Conservation (phyloP, 2,888 invertebrate genomes). For the Limnephilus rhombicus region DNA sequence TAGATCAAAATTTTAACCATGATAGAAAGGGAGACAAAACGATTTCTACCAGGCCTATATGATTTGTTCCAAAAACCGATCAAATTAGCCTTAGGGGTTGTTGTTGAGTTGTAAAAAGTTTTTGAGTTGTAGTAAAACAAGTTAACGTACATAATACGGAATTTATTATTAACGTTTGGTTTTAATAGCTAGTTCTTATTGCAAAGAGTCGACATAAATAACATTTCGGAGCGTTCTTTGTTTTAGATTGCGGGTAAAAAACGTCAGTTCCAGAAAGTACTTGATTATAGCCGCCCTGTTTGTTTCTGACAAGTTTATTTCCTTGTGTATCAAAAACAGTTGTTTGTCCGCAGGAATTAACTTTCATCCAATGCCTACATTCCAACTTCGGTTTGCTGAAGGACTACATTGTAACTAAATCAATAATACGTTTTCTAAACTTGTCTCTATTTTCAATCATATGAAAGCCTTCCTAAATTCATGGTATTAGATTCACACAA, state of each 20-base stretch:
- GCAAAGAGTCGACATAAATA: neutral
- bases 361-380: neutral
- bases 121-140: neutral
- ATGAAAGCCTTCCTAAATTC: neutral
- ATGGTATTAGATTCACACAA: neutral
- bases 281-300: conserved; percentile 27
- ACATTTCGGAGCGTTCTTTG: neutral
- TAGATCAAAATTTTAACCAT: no score
- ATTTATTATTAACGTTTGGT: neutral
- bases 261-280: conserved; percentile 21
- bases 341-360: neutral
- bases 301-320: conserved; percentile 38
- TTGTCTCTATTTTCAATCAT: neutral
- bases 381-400: neutral
- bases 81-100: no score
- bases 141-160: neutral
- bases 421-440: neutral
- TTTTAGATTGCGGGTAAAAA: conserved; percentile 31
- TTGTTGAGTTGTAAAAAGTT: neutral
- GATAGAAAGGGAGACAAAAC: no score
- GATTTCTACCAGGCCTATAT: no score
- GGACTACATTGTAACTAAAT: neutral
- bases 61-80: no score
- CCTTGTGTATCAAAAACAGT: conserved; percentile 21
- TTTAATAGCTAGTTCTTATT: neutral